Percentiles rank a stretch among this genome's conserved stretches.
phyloP scores from a whole-genome alignment of 2,888 invertebrate genomes.

The Melikaiella ostensackeni region DNA sequence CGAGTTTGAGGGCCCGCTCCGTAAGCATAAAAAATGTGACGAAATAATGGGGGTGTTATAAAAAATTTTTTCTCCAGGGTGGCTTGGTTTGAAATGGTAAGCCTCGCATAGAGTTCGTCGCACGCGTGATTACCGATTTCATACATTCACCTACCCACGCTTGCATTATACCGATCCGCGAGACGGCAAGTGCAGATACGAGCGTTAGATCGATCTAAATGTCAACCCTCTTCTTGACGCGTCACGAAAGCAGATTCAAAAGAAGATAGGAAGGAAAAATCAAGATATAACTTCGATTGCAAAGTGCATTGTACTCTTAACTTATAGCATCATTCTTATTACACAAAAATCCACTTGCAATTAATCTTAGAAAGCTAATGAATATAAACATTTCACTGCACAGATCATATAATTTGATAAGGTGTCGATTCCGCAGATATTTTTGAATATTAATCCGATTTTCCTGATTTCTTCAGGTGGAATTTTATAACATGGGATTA shows the following conservation, averaged over 20 bases:
- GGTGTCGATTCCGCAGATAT: neutral
- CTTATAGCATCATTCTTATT: neutral
- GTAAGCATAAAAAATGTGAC: too few species aligned
- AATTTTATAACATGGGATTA: too few species aligned
- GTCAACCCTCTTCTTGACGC: slow-evolving; percentile 49
- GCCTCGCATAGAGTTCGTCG: neutral
- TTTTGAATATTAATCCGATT: neutral
- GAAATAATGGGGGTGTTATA: too few species aligned
- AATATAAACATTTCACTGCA: slow-evolving; percentile 20
- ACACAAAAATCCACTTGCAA: neutral
- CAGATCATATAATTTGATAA: neutral
- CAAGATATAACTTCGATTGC: slow-evolving; percentile 25
- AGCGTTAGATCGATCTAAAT: slow-evolving; percentile 45
- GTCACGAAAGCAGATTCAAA: slow-evolving; percentile 37
- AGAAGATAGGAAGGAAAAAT: slow-evolving; percentile 13
- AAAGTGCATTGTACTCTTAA: slow-evolving; percentile 27
- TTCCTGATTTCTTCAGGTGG: neutral
- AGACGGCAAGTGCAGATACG: slow-evolving; percentile 40
- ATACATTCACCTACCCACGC: slow-evolving; percentile 51
- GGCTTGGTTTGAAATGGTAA: slow-evolving; percentile 19
- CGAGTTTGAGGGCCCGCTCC: too few species aligned
- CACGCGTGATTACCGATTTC: slow-evolving; percentile 46
- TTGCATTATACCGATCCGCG: slow-evolving; percentile 47
- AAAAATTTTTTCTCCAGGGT: slow-evolving; percentile 14
- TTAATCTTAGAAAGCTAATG: slow-evolving; percentile 6